Evolutionary conservation across 2,797 vertebrate species (phyloP), one percentile per base, ranked within the genome.

Genomic region (Benthosema pterotum): DNA sequence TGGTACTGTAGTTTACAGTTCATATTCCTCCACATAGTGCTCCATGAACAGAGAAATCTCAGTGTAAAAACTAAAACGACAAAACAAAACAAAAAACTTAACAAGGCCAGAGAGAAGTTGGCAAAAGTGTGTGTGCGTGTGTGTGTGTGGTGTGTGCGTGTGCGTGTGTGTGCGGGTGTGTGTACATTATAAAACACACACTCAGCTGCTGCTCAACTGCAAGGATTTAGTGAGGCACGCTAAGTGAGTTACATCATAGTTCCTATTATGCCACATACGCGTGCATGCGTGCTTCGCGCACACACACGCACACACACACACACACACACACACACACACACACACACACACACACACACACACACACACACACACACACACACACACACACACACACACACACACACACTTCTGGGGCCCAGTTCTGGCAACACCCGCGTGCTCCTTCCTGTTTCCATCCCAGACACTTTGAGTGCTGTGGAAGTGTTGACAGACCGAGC

Each of bases 401-500:
- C 25, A 46, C 14, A 68, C 66, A 59, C 57, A 60, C 60, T 70
- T 79, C 63, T 66, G 68, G 64, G 63, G 72, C 71, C 71, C 78
- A 77, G 78, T 73, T 77, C 71, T 74, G 80, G 78, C 81, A 74
- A 47, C 73, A 38, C 55, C 72, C 67, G 70, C 15, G 16, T 49
- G 69, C 42, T 73, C 78, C 70, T 69, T 80, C 74, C 72, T 75
- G 79, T 80, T 84, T 84, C 84, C 71, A 85, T 88, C 86, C 86
- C 75, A 86, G 79, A 82, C 74, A 69, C 70, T 74, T 15, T 3
- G 59, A 78, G 73, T 63, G 78, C 76, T 80, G 81, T 72, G 75
- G 57, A 83, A 77, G 87, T 87, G 87, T 84, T 88, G 83, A 89
- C 86, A 87, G 85, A 86, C 83, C 72, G 82, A 88, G 80, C 86